These are phyloP conservation scores for Sebastes elongatus DNA, from an alignment of 2,797 vertebrate species.

Conservation along the genomic window DNA sequence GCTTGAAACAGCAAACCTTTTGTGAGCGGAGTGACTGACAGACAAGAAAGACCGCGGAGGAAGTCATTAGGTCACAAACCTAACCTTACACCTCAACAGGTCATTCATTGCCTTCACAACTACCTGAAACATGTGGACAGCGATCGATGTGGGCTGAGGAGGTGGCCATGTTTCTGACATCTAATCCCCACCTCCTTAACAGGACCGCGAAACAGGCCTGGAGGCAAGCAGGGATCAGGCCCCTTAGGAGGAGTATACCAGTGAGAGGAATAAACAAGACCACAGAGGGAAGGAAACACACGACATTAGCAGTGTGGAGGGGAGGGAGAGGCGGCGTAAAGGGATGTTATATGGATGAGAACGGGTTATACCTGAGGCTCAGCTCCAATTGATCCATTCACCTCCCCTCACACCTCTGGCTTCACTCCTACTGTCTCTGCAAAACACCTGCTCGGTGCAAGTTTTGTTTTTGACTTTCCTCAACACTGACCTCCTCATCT, in stretches of 20 bases:
- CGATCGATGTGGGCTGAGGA: slow-evolving; percentile 57
- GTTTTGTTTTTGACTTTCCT: slow-evolving; percentile 46
- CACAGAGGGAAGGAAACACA: slow-evolving; percentile 41
- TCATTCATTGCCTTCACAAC: slow-evolving; percentile 32
- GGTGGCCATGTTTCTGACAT: slow-evolving; percentile 58
- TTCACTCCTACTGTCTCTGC: slow-evolving; percentile 36
- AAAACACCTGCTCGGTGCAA: slow-evolving; percentile 45
- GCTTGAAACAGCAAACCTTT: not conserved
- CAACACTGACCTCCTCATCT: slow-evolving; percentile 44
- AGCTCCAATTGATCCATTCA: slow-evolving; percentile 69
- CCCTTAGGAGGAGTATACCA: slow-evolving; percentile 53
- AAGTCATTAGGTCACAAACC: slow-evolving; percentile 57
- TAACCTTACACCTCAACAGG: slow-evolving; percentile 55
- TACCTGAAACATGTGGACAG: slow-evolving; percentile 50
- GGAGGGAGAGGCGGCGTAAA: slow-evolving; percentile 6
- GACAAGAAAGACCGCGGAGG: slow-evolving; percentile 2
- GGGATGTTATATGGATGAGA: slow-evolving; percentile 64
- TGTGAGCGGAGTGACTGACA: not conserved
- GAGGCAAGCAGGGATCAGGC: slow-evolving; percentile 61
- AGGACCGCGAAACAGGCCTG: slow-evolving; percentile 51
- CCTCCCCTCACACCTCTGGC: slow-evolving; percentile 52
- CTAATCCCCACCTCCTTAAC: slow-evolving; percentile 67
- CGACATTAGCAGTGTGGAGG: slow-evolving; percentile 6
- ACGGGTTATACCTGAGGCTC: slow-evolving; percentile 61
- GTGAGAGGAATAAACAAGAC: slow-evolving; percentile 73